A percentile compares a stretch with the other conserved stretches of the same genome.
These are phyloP conservation scores for Peromyscus aztecus DNA, from an alignment of 2,797 vertebrate species.

Conservation along the genomic window DNA sequence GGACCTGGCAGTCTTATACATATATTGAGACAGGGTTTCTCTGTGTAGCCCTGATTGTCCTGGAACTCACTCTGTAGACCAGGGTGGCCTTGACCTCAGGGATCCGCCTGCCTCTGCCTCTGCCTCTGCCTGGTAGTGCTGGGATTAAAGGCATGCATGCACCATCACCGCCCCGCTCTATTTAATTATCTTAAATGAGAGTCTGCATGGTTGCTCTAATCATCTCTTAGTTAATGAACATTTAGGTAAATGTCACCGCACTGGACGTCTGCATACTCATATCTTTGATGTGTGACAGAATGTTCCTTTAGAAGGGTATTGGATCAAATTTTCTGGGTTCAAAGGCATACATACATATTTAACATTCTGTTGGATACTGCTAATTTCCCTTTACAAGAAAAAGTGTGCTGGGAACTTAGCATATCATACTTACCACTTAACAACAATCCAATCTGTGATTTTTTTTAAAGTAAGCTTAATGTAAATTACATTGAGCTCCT, in stretches of 20 bases:
- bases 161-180: not conserved
- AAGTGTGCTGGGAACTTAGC: not conserved
- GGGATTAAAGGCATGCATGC: accelerated
- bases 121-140: not conserved
- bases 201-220: not conserved
- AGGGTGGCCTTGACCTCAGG: not conserved
- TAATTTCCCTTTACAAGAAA: not conserved
- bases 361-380: not conserved
- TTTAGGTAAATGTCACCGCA: not conserved
- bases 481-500: not conserved
- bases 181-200: not conserved
- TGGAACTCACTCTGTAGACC: not conserved
- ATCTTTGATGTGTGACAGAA: not conserved
- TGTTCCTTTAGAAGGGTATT: not conserved
- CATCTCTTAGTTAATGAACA: not conserved
- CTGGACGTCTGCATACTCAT: no score
- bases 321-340: not conserved
- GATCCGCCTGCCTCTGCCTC: not conserved
- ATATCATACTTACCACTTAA: not conserved
- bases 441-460: not conserved
- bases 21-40: not conserved
- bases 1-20: not conserved
- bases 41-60: not conserved
- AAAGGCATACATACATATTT: not conserved
- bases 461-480: not conserved